phyloP scores from a whole-genome alignment of 2,888 invertebrate genomes.

The Hydraecia micacea region DNA sequence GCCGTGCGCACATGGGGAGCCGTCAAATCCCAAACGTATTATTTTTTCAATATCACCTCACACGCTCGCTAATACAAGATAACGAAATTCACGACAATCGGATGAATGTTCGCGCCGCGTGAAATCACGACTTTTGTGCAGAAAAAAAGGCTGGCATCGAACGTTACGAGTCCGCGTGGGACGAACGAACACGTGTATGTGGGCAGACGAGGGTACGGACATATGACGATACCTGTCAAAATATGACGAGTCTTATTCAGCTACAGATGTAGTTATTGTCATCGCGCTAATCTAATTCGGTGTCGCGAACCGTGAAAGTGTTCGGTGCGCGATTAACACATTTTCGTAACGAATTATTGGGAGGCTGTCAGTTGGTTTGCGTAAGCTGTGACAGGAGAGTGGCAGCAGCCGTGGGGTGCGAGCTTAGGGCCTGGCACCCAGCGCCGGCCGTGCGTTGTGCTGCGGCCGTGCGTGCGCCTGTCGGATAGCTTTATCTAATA shows the following conservation, averaged over 20 bases:
- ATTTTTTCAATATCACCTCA: constrained; percentile 89
- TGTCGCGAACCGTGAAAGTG: constrained; percentile 88
- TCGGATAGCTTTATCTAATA: constrained; percentile 72
- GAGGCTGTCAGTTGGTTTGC: constrained; percentile 88
- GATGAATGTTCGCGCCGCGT: constrained; percentile 90
- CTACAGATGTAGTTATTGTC: constrained; percentile 89
- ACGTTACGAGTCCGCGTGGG: constrained; percentile 79
- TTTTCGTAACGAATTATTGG: constrained; percentile 89
- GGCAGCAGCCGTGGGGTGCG: constrained; percentile 85
- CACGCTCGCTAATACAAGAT: constrained; percentile 87
- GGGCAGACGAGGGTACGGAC: constrained; percentile 86
- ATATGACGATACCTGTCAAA: constrained; percentile 89
- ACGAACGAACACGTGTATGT: constrained; percentile 87
- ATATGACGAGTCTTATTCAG: constrained; percentile 88
- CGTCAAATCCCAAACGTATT: constrained; percentile 89
- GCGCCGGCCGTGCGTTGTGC: constrained; percentile 29
- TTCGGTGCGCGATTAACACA: constrained; percentile 86
- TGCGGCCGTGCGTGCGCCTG: constrained; percentile 45
- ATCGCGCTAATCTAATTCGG: constrained; percentile 88
- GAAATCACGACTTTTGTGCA: constrained; percentile 88
- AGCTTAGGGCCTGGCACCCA: constrained; percentile 71
- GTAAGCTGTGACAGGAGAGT: constrained; percentile 90
- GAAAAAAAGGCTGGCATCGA: constrained; percentile 79
- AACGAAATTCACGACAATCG: constrained; percentile 88
- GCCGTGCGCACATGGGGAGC: constrained; percentile 88